phyloP scores from a whole-genome alignment of 2,113 vertebrate genomes.

The Mesoclemmys tuberculata region DNA sequence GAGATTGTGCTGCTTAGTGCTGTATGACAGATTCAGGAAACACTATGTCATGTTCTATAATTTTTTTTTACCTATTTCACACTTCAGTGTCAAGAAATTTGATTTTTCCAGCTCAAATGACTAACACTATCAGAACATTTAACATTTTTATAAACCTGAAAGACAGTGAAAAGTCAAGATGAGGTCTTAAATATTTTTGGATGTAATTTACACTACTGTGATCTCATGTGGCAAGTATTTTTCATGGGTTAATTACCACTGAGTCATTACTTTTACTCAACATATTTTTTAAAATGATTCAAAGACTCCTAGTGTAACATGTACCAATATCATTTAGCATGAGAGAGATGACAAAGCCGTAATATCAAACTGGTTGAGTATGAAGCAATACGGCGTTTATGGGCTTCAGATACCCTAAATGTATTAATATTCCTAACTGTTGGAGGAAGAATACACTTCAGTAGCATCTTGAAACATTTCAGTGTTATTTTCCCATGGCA shows the following conservation, averaged over 20 bases:
- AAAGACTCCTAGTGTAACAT: background rate
- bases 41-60: accelerated
- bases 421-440: background rate
- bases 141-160: background rate
- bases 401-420: background rate
- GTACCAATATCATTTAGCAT: background rate
- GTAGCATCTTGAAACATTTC: background rate
- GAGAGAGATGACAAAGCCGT: background rate
- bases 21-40: accelerated
- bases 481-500: background rate
- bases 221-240: background rate
- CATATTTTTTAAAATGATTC: background rate
- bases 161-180: background rate
- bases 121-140: background rate
- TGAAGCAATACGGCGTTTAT: background rate
- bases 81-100: background rate
- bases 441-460: background rate
- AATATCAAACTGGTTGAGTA: background rate
- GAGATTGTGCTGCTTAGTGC: slow-evolving; percentile 50
- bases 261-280: background rate
- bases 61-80: background rate
- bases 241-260: background rate
- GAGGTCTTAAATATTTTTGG: background rate
- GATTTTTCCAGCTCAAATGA: background rate
- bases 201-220: background rate